Evolutionary conservation across 1,140 invertebrate genomes (phyloP).

Genomic region (Psix sp.): DNA sequence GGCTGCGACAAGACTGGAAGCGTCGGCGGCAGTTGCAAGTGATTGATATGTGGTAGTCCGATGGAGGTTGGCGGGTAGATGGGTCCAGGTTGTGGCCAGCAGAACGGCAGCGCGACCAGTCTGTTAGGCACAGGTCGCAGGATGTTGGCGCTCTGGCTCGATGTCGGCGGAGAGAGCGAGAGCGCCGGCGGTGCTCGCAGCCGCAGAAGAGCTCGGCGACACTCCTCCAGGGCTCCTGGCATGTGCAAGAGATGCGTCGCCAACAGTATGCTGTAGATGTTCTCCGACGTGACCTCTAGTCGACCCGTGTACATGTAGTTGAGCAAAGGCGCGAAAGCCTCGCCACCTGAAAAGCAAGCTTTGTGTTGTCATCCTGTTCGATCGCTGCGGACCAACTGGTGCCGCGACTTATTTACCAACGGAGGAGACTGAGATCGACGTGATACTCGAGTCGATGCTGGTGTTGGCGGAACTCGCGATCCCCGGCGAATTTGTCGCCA

Average conservation of each 20-base stretch:
- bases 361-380: background rate
- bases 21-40: conserved; percentile 63
- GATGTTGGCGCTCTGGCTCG: conserved; percentile 61
- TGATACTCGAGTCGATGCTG: conserved; percentile 57
- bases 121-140: conserved; percentile 72
- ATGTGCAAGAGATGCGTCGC: conserved; percentile 87
- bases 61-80: conserved; percentile 58
- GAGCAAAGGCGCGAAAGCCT: conserved; percentile 84
- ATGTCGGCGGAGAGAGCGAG: conserved; percentile 71
- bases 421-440: conserved; percentile 72
- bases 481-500: conserved; percentile 68
- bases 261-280: conserved; percentile 85
- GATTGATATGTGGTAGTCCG: conserved; percentile 65
- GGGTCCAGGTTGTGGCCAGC: conserved; percentile 67
- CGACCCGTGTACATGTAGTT: conserved; percentile 88
- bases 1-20: conserved; percentile 59
- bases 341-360: conserved; percentile 71
- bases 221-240: conserved; percentile 84
- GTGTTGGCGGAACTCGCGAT: conserved; percentile 59
- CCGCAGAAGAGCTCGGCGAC: conserved; percentile 77
- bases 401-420: conserved; percentile 68
- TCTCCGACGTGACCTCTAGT: conserved; percentile 82
- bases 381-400: background rate
- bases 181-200: conserved; percentile 69
- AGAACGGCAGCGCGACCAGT: conserved; percentile 67